Conservation (phyloP, 2,888 invertebrate genomes). For the Halictus ligatus region DNA sequence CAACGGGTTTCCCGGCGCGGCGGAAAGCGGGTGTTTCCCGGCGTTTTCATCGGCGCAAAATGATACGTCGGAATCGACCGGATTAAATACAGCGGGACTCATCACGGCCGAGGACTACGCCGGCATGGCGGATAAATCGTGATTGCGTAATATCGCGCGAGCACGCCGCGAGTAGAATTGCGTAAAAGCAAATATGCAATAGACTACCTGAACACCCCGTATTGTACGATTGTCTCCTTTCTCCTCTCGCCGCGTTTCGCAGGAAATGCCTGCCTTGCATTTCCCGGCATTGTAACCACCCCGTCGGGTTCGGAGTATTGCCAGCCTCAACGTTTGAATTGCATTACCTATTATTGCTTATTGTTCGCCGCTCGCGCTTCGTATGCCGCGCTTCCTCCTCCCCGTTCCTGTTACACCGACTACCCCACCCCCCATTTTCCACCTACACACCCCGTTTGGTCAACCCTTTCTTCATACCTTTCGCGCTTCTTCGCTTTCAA, state of each 20-base stretch:
- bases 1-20: constrained; percentile 22
- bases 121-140: constrained; percentile 66
- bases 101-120: constrained; percentile 56
- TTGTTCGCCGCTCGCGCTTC: constrained; percentile 78
- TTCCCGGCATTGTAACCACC: constrained; percentile 79
- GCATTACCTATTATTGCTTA: constrained; percentile 83
- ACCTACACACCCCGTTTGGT: constrained; percentile 19
- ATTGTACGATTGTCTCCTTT: constrained; percentile 78
- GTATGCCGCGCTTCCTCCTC: constrained; percentile 58
- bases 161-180: constrained; percentile 73
- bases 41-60: constrained; percentile 52
- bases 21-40: constrained; percentile 17
- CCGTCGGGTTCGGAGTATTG: constrained; percentile 78
- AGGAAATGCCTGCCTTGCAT: constrained; percentile 81
- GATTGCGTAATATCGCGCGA: constrained; percentile 78
- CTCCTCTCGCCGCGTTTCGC: constrained; percentile 72
- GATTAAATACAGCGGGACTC: constrained; percentile 66
- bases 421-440: constrained; percentile 6
- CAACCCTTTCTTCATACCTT: constrained; percentile 35
- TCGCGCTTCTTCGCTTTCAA: background rate
- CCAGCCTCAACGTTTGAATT: constrained; percentile 82
- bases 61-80: constrained; percentile 57
- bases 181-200: constrained; percentile 81
- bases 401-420: constrained; percentile 49
- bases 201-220: constrained; percentile 75